Percentiles rank a stretch among this genome's conserved stretches.
Evolutionary conservation across 2,113 vertebrate species (phyloP).

Genomic region (Pyxicephalus adspersus): DNA sequence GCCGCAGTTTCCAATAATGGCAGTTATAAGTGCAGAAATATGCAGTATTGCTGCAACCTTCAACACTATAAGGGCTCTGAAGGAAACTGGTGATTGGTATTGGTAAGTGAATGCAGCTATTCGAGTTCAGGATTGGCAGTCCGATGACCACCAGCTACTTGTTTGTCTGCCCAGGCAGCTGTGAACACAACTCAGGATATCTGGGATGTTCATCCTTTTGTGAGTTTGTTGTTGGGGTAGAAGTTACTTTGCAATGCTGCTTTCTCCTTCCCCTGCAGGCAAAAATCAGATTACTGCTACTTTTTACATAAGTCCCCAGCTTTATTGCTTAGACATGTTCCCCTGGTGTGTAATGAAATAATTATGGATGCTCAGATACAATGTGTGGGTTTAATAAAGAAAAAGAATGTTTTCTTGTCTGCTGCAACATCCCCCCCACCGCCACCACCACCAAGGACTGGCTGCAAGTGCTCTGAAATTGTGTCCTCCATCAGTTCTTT

Average conservation of each 20-base stretch:
- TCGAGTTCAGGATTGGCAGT: too few species aligned
- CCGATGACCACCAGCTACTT: too few species aligned
- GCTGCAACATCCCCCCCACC: slow-evolving; percentile 66
- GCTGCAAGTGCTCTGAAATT: not conserved
- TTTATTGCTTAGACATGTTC: slow-evolving; percentile 70
- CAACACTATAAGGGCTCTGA: too few species aligned
- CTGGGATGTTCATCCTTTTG: not conserved
- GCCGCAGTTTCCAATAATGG: too few species aligned
- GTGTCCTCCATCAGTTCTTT: not conserved
- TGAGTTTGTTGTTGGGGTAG: slow-evolving; percentile 3
- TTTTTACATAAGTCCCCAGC: slow-evolving; percentile 47
- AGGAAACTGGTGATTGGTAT: too few species aligned
- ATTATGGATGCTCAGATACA: slow-evolving; percentile 72
- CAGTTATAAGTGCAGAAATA: too few species aligned
- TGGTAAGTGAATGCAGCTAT: too few species aligned
- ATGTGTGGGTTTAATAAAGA: slow-evolving; percentile 63
- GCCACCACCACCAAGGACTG: slow-evolving; percentile 60
- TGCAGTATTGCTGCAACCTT: too few species aligned
- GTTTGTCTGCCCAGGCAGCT: not conserved
- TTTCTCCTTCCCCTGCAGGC: slow-evolving; percentile 23
- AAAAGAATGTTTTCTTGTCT: slow-evolving; percentile 69
- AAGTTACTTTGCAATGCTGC: slow-evolving; percentile 9
- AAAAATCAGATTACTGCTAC: slow-evolving; percentile 32
- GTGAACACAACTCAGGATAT: not conserved
- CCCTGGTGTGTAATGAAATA: slow-evolving; percentile 71